Percentiles rank a stretch among this genome's conserved stretches.
phyloP scores from a whole-genome alignment of 2,888 invertebrate genomes.

The Calliphora vomitoria region DNA sequence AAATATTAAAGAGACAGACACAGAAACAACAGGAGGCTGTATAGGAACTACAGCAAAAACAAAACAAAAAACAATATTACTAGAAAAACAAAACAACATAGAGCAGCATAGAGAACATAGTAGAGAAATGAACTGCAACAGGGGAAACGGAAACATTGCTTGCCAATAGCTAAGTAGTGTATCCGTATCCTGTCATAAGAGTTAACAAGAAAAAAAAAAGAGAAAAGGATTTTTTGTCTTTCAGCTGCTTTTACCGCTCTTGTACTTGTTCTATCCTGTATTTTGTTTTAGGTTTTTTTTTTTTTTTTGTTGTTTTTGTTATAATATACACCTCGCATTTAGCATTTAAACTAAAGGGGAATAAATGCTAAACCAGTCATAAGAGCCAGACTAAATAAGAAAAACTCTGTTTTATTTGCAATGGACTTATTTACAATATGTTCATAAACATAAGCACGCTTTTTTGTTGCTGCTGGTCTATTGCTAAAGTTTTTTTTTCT shows the following conservation, averaged over 20 bases:
- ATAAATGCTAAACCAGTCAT: constrained; percentile 64
- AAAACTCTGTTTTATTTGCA: constrained; percentile 25
- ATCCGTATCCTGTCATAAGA: constrained; percentile 75
- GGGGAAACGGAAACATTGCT: constrained; percentile 74
- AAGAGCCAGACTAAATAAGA: constrained; percentile 40
- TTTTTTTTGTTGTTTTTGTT: neutral
- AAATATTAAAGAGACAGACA: constrained; percentile 19
- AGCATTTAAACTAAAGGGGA: constrained; percentile 46
- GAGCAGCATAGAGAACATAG: constrained; percentile 4
- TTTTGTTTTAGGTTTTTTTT: constrained; percentile 13
- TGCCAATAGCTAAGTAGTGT: constrained; percentile 74
- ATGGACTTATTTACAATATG: constrained; percentile 57
- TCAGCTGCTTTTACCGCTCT: constrained; percentile 30
- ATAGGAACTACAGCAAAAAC: constrained; percentile 3
- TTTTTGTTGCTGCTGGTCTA: constrained; percentile 37
- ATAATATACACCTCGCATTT: constrained; percentile 55
- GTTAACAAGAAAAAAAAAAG: constrained; percentile 43
- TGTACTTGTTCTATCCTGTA: constrained; percentile 42
- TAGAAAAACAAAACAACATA: constrained; percentile 24
- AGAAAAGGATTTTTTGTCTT: constrained; percentile 28
- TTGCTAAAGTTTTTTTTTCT: constrained; percentile 18
- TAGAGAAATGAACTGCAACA: constrained; percentile 49
- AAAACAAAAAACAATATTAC: constrained; percentile 11
- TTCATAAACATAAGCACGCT: constrained; percentile 69
- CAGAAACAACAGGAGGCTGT: constrained; percentile 49